phyloP scores from a whole-genome alignment of 2,113 vertebrate species.

The Otus sunia region DNA sequence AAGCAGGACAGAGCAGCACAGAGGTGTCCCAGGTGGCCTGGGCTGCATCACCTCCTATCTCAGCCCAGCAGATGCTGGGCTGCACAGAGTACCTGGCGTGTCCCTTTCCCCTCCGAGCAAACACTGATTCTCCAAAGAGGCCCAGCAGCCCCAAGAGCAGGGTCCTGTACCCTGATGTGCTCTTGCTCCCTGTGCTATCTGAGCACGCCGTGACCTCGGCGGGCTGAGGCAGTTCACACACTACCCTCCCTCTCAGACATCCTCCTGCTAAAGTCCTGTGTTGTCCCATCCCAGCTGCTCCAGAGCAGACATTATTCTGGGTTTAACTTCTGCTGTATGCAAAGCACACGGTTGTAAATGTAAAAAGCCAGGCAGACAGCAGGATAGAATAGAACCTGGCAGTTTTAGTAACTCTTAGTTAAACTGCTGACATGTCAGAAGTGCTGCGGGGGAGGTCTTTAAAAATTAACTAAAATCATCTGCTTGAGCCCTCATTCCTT shows the following conservation, averaged over 20 bases:
- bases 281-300: neutral
- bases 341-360: neutral
- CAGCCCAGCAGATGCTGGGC: neutral
- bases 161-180: neutral
- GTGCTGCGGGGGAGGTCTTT: neutral
- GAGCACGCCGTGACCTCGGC: rapidly evolving
- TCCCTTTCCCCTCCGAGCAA: neutral
- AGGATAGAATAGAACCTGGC: neutral
- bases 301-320: neutral
- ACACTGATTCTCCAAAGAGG: neutral
- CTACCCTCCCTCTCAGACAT: neutral
- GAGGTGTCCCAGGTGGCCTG: neutral
- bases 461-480: neutral
- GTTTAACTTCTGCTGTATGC: neutral
- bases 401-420: neutral
- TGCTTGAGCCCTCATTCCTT: neutral
- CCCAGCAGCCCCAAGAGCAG: neutral
- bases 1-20: neutral
- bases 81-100: neutral
- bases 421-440: neutral
- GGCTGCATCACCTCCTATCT: neutral
- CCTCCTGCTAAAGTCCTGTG: neutral
- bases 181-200: neutral
- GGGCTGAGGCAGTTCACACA: neutral
- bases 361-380: neutral